phyloP scores from a whole-genome alignment of 2,888 invertebrate species.

The Physocephala rufipes region DNA sequence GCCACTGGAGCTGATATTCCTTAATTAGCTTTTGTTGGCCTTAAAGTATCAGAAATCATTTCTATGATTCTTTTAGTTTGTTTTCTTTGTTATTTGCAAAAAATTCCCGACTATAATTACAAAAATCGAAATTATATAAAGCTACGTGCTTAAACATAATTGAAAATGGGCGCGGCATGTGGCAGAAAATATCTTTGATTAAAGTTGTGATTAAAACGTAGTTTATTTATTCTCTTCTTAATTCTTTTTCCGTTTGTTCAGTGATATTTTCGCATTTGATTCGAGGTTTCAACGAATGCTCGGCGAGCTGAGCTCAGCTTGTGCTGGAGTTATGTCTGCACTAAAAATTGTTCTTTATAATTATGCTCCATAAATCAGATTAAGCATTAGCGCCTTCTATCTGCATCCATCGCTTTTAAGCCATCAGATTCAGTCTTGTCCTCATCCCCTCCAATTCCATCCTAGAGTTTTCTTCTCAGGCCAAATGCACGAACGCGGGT shows the following conservation, averaged over 20 bases:
- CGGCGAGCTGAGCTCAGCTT: too few species aligned
- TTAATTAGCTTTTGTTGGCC: conserved; percentile 57
- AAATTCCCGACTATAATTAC: not conserved
- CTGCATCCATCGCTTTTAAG: too few species aligned
- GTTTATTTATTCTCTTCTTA: conserved; percentile 22
- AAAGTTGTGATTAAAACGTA: conserved; percentile 48
- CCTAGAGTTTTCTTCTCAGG: too few species aligned
- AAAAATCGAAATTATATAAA: conserved; percentile 8
- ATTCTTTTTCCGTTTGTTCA: conserved; percentile 1
- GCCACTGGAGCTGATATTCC: conserved; percentile 14
- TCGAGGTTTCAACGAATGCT: not conserved
- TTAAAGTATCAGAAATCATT: conserved; percentile 63
- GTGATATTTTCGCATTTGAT: not conserved
- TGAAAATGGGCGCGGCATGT: conserved; percentile 46
- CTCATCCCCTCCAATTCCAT: not conserved
- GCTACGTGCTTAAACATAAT: conserved; percentile 43
- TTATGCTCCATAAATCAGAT: conserved; percentile 36
- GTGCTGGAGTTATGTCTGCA: conserved; percentile 30
- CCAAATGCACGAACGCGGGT: too few species aligned
- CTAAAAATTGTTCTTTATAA: conserved; percentile 29
- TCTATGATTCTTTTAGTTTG: conserved; percentile 46
- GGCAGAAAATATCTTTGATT: conserved; percentile 48
- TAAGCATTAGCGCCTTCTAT: not conserved
- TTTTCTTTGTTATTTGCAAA: conserved; percentile 42
- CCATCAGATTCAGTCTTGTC: not conserved